A percentile compares a stretch with the other conserved stretches of the same genome.
These are phyloP conservation scores for Phortica variegata DNA, from an alignment of 1,140 invertebrate species.

Conservation along the genomic window DNA sequence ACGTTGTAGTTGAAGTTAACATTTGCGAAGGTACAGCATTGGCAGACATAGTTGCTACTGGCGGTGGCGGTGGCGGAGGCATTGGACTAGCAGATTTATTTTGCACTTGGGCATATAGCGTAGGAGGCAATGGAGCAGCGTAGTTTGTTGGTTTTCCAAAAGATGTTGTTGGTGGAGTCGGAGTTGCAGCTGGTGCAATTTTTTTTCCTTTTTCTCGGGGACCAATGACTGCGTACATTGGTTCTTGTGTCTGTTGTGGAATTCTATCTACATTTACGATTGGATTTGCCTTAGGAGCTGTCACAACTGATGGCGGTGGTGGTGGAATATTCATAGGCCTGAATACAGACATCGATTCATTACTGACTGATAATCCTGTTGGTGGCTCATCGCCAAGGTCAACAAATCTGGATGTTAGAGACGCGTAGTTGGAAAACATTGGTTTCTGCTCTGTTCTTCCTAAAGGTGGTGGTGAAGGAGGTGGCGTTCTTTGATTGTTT, in stretches of 20 bases:
- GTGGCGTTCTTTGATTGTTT: constrained; percentile 33
- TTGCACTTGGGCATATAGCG: background rate
- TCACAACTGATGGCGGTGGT: constrained; percentile 37
- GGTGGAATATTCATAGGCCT: no score
- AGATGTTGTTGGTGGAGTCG: constrained; percentile 20
- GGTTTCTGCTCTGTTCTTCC: background rate
- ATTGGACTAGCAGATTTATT: no score
- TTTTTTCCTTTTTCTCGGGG: background rate
- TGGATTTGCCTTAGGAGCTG: constrained; percentile 30
- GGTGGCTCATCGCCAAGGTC: constrained; percentile 24
- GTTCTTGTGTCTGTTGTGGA: background rate
- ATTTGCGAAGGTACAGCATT: no score
- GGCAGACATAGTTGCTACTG: no score
- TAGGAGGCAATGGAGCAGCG: no score
- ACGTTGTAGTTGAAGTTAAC: no score
- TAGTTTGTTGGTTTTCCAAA: constrained; percentile 16
- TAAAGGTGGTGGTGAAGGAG: constrained; percentile 24
- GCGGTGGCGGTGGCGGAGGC: constrained; percentile 17
- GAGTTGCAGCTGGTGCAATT: constrained; percentile 9
- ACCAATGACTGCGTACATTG: background rate
- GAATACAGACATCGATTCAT: no score
- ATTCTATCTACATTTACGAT: background rate
- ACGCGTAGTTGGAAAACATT: constrained; percentile 29
- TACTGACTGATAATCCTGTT: no score
- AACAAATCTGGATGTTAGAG: constrained; percentile 32